phyloP scores from a whole-genome alignment of 2,113 vertebrate species.

The Nesoenas mayeri region DNA sequence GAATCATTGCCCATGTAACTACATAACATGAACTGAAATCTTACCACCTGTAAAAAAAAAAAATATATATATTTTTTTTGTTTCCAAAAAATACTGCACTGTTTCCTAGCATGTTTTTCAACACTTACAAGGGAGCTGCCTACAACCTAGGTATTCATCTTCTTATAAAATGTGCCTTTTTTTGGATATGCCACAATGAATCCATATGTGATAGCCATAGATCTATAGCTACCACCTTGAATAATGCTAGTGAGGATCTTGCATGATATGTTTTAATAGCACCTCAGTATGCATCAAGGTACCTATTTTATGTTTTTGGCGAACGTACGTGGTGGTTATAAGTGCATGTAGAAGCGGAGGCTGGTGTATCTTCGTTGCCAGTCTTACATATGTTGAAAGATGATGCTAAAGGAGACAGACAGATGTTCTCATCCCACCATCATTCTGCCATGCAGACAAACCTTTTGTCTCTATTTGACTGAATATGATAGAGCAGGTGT shows the following conservation, averaged over 20 bases:
- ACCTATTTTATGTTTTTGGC: background rate
- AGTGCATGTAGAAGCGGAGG: background rate
- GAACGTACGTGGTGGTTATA: background rate
- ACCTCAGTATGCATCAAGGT: background rate
- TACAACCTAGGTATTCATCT: rapidly evolving
- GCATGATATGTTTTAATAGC: background rate
- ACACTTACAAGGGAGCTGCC: background rate
- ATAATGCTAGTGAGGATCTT: background rate
- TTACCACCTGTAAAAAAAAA: background rate
- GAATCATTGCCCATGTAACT: background rate
- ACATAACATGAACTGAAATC: background rate
- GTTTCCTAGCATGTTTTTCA: background rate
- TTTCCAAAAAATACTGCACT: background rate
- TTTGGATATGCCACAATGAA: background rate
- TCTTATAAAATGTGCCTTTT: background rate
- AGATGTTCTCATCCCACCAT: background rate
- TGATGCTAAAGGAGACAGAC: background rate
- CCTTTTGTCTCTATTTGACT: background rate
- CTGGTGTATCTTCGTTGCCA: background rate
- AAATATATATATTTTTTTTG: background rate
- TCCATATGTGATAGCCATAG: background rate
- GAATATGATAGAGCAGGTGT: background rate
- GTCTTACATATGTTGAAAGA: background rate
- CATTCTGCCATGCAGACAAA: background rate
- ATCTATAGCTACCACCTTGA: background rate